These are phyloP conservation scores for Volucella zonaria DNA, from an alignment of 2,888 invertebrate species.

Conservation along the genomic window DNA sequence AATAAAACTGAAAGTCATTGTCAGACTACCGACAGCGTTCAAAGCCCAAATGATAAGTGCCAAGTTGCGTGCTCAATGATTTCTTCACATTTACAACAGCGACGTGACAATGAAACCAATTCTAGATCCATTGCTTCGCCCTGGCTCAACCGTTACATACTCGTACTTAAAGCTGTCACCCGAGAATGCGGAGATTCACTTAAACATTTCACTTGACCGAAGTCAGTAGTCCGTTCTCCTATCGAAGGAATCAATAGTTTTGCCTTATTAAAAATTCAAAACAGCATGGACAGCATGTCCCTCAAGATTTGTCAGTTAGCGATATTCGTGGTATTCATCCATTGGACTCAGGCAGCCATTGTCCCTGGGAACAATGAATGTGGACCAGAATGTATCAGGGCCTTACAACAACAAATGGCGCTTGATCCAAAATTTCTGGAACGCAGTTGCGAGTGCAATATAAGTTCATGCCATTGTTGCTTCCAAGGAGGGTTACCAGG, in stretches of 20 bases:
- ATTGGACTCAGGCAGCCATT: slow-evolving; percentile 3
- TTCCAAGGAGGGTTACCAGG: slow-evolving; percentile 46
- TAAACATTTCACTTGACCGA: slow-evolving; percentile 37
- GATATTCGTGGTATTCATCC: slow-evolving; percentile 26
- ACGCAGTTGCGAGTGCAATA: slow-evolving; percentile 48
- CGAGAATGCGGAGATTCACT: slow-evolving; percentile 61
- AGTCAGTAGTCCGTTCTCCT: slow-evolving; percentile 27
- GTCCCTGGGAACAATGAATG: slow-evolving; percentile 2
- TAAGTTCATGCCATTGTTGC: slow-evolving; percentile 46
- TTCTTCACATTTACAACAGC: slow-evolving; percentile 49
- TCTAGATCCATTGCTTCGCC: slow-evolving; percentile 21
- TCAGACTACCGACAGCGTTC: slow-evolving; percentile 18
- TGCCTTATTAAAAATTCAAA: slow-evolving; percentile 36
- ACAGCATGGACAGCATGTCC: slow-evolving; percentile 51
- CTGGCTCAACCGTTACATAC: slow-evolving; percentile 33
- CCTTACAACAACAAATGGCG: slow-evolving; percentile 41
- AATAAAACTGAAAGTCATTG: slow-evolving; percentile 6
- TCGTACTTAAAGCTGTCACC: slow-evolving; percentile 35
- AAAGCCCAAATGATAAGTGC: slow-evolving; percentile 31
- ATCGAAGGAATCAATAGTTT: not conserved
- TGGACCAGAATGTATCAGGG: slow-evolving; percentile 31
- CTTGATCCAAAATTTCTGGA: slow-evolving; percentile 46
- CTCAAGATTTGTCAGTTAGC: slow-evolving; percentile 22
- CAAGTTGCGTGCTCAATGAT: slow-evolving; percentile 56
- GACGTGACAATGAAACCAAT: slow-evolving; percentile 67